Base-by-base conservation (phyloP, 1,140 invertebrate genomes). In the Pseudomyrmex pallidus region DNA sequence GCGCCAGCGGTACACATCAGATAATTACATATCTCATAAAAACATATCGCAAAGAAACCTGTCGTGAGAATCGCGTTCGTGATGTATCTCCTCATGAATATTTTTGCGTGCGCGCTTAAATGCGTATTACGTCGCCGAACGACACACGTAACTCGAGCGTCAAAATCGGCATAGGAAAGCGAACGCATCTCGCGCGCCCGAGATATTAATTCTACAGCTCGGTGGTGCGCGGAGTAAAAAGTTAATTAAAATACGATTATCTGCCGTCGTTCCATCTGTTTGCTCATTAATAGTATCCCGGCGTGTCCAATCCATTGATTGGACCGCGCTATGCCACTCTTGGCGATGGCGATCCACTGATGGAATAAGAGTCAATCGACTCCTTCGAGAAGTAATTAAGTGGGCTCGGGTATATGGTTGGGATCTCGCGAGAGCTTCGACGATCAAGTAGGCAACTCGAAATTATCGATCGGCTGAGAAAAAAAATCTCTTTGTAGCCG, bases 231-330 rank as follows among this genome's bases (percentile, higher is more conserved):
- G 77, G 77, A 76, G 74, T 83, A 90, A 90, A 90, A 90, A 90
- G 88, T 90, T 90, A 90, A 90, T 90, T 90, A 90, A 87, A 89
- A 84, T 77, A 74, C 87, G 87, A 84, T 86, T 89, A 87, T 80
- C 73, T 77, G 59, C 46, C 82, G 84, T 85, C 83, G 78, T 84
- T 87, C 83, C 85, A 76, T 89, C 82, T 86, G 74, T 86, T 85
- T 84, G 85, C 74, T 87, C 85, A 88, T 89, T 90, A 90, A 89
- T 86, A 85, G 86, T 80, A 80, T 72, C 70, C 57, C 78, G 74
- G 80, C 87, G 85, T 90, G 83, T 87, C 89, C 86, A 90, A 89
- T 90, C 78, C 76, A 62, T 77, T 83, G 86, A 90, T 90, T 87
- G 89, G 84, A 86, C 80, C 78, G 87, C 82, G 20, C 87, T 84